phyloP scores from a whole-genome alignment of 2,113 vertebrate genomes.

The Perca flavescens region DNA sequence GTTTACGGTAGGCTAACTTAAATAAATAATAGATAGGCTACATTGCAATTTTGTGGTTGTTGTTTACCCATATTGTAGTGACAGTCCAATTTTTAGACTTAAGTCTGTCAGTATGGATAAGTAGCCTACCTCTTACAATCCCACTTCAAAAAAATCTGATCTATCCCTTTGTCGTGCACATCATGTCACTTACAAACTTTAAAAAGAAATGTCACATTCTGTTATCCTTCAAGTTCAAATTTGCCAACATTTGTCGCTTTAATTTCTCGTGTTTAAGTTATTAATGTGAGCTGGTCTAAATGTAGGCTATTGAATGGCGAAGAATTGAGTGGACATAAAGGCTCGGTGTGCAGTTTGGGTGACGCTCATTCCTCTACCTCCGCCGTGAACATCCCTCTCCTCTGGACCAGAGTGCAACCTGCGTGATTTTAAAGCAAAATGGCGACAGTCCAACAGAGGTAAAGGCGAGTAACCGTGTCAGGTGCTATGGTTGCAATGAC shows the following conservation, averaged over 20 bases:
- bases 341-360: conserved; percentile 20
- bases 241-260: neutral
- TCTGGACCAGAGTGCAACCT: conserved; percentile 71
- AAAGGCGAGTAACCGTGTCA: conserved; percentile 64
- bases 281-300: neutral
- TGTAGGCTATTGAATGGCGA: neutral
- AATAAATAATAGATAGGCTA: neutral
- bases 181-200: neutral
- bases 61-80: neutral
- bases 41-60: neutral
- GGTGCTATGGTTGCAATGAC: conserved; percentile 45
- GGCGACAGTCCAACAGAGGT: conserved; percentile 76
- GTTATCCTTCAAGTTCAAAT: neutral
- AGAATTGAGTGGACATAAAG: neutral
- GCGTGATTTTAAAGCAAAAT: conserved; percentile 80
- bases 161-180: neutral
- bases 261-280: too few relatives aligned
- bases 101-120: neutral
- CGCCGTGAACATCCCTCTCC: conserved; percentile 55
- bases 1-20: neutral
- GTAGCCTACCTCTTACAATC: neutral
- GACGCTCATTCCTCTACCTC: conserved; percentile 41
- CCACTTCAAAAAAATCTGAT: too few relatives aligned
- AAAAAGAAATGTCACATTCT: neutral
- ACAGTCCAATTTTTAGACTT: neutral